Conservation (phyloP, 1,140 invertebrate species). For the Temnothorax longispinosus region DNA sequence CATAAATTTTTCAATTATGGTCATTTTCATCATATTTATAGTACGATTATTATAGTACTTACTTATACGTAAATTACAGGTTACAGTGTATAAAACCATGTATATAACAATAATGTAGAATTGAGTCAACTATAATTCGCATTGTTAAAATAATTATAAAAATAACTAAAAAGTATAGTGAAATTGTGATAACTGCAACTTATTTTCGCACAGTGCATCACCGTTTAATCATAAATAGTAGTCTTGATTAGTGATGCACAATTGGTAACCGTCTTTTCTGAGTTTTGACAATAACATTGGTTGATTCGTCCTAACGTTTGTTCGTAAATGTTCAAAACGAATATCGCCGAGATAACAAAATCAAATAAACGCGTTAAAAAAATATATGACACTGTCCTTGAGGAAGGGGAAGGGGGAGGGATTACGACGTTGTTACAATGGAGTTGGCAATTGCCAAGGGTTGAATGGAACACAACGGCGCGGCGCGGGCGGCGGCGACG, state of each 20-base stretch:
- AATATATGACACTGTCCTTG: neutral
- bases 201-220: neutral
- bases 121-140: too few species aligned
- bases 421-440: slow-evolving; percentile 24
- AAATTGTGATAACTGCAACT: too few species aligned
- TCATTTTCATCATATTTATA: too few species aligned
- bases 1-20: too few species aligned
- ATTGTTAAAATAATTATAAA: too few species aligned
- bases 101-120: too few species aligned
- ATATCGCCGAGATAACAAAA: slow-evolving; percentile 17
- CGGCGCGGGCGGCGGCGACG: slow-evolving; percentile 43
- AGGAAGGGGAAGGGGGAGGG: neutral
- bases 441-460: slow-evolving; percentile 57
- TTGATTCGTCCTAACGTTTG: neutral
- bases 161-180: too few species aligned
- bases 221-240: neutral
- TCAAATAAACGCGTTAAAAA: slow-evolving; percentile 6
- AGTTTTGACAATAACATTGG: neutral
- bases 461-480: slow-evolving; percentile 44
- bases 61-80: too few species aligned
- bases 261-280: neutral
- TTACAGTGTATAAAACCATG: too few species aligned
- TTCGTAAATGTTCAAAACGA: neutral
- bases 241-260: neutral
- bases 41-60: too few species aligned